These are phyloP conservation scores for Arizona elegans DNA, from an alignment of 2,113 vertebrate species.

Conservation along the genomic window DNA sequence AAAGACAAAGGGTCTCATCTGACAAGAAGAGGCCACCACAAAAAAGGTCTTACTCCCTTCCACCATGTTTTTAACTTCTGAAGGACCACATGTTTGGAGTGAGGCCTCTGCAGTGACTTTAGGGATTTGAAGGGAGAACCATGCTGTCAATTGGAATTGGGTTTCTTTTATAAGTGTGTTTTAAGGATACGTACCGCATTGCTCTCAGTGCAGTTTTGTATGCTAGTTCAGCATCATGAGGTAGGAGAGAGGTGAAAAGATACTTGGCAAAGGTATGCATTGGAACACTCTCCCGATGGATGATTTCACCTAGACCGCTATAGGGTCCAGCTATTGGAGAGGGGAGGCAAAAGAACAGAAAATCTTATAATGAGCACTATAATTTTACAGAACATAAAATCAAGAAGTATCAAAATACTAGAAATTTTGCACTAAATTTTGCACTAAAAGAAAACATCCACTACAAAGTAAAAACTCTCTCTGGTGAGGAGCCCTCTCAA, in stretches of 20 bases:
- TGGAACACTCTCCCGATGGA: conserved; percentile 96
- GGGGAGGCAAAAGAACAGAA: not conserved
- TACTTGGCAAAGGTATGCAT: conserved; percentile 99
- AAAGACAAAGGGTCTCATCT: conserved; percentile 7
- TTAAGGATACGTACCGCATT: conserved; percentile 85
- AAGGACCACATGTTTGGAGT: not conserved
- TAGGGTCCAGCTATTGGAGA: conserved; percentile 87
- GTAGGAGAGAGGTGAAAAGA: conserved; percentile 97
- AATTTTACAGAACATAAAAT: not conserved
- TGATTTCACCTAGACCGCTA: conserved; percentile 91
- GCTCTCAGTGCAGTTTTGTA: conserved; percentile 98
- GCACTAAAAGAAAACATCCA: not conserved
- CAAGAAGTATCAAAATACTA: not conserved
- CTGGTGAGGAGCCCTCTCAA: not conserved
- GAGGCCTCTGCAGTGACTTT: not conserved
- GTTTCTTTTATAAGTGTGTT: not conserved
- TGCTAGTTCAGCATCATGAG: conserved; percentile 95
- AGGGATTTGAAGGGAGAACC: not conserved
- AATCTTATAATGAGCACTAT: not conserved
- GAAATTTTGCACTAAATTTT: not conserved
- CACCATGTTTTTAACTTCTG: not conserved
- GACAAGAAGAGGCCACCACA: not conserved
- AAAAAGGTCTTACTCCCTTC: not conserved
- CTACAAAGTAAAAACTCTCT: conserved; percentile 1
- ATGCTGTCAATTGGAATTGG: not conserved